Conservation (phyloP, 2,797 vertebrate genomes). For the Poeciliopsis gracilis region DNA sequence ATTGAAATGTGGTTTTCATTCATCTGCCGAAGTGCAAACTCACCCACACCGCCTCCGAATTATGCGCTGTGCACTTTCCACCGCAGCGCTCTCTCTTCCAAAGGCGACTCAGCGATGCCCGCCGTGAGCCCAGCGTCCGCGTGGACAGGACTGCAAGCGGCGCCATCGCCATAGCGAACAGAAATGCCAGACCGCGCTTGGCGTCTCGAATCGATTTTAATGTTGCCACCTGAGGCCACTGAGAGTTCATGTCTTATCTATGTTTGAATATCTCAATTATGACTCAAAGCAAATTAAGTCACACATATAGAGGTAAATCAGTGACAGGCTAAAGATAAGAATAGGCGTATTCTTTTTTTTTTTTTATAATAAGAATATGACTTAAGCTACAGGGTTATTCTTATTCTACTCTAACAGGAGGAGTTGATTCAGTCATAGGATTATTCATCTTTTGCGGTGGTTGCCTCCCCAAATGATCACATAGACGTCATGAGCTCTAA, state of each 20-base stretch:
- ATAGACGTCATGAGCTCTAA: not conserved
- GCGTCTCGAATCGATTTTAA: not conserved
- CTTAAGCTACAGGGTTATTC: too few relatives aligned
- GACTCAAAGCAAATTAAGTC: not conserved
- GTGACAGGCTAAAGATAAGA: not conserved
- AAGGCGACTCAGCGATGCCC: not conserved
- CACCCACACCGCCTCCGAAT: not conserved
- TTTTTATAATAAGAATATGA: too few relatives aligned
- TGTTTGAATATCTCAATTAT: not conserved
- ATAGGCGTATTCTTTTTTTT: too few relatives aligned
- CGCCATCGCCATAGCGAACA: not conserved
- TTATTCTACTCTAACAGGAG: not conserved
- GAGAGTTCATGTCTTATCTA: not conserved
- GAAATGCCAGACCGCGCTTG: too few relatives aligned
- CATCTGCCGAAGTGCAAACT: not conserved
- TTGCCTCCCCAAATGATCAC: not conserved
- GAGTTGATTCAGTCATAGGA: not conserved
- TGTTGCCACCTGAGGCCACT: not conserved
- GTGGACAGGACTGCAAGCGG: not conserved
- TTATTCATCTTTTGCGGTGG: not conserved
- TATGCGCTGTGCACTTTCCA: not conserved
- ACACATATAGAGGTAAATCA: not conserved
- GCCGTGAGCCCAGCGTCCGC: too few relatives aligned
- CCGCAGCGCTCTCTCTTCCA: not conserved
- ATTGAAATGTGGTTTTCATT: not conserved